Percentiles rank a stretch among this genome's conserved stretches.
These are phyloP conservation scores for Morelia viridis DNA, from an alignment of 2,797 vertebrate species.

Conservation along the genomic window DNA sequence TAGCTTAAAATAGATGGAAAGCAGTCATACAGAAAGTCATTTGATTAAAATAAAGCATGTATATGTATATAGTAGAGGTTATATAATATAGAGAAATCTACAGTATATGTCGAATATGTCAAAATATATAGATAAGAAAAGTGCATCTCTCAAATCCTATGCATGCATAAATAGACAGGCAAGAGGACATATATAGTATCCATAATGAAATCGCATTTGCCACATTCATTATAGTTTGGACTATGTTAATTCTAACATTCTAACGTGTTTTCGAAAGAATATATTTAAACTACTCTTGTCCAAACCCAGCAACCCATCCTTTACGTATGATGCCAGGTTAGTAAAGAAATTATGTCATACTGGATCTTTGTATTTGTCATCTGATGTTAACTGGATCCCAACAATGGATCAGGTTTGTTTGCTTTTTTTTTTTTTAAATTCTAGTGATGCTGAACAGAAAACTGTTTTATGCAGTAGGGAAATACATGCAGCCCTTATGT, in stretches of 20 bases:
- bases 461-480: background rate
- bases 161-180: background rate
- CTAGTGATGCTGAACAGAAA: background rate
- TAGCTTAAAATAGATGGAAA: background rate
- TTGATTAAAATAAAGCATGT: slow-evolving; percentile 32
- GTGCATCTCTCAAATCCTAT: background rate
- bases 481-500: background rate
- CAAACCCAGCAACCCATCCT: background rate
- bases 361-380: background rate
- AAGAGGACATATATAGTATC: background rate
- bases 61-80: background rate
- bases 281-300: background rate
- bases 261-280: background rate
- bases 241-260: background rate
- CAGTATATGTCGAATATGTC: background rate
- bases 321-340: background rate
- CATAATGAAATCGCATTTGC: background rate
- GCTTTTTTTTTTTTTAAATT: background rate
- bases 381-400: background rate
- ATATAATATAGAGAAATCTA: background rate
- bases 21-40: background rate
- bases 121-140: background rate
- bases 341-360: background rate
- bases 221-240: background rate
- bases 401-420: background rate